phyloP scores from a whole-genome alignment of 2,113 vertebrate species.

The Mastomys natalensis region DNA sequence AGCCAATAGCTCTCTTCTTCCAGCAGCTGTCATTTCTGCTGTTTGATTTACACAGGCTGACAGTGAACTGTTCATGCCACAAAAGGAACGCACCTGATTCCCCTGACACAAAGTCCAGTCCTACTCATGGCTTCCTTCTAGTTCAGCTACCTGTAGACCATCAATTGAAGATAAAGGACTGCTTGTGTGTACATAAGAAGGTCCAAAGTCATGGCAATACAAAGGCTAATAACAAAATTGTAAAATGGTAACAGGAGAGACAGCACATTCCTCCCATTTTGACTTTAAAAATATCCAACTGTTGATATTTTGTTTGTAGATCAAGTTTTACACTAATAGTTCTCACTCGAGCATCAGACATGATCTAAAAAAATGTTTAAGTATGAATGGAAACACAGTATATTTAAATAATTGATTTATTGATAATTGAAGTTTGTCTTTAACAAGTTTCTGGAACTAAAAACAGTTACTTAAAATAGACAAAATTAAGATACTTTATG shows the following conservation, averaged over 20 bases:
- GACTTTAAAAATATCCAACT: not conserved
- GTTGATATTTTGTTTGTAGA: constrained; percentile 34
- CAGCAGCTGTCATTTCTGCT: constrained; percentile 4
- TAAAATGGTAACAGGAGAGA: not conserved
- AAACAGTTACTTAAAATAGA: constrained; percentile 51
- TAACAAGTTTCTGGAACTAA: constrained; percentile 50
- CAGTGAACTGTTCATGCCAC: not conserved
- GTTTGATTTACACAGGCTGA: constrained; percentile 10
- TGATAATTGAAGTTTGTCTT: constrained; percentile 1
- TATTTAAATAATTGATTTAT: constrained; percentile 43
- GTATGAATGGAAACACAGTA: constrained; percentile 55
- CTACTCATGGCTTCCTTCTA: not conserved
- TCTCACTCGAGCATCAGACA: constrained; percentile 32
- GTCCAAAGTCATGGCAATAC: not conserved
- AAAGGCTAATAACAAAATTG: not conserved
- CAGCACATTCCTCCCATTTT: constrained; percentile 18
- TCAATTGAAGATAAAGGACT: not conserved
- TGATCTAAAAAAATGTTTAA: not conserved
- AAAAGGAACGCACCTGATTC: constrained; percentile 37
- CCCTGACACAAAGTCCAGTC: not conserved
- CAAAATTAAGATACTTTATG: constrained; percentile 19
- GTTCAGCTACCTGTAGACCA: not conserved
- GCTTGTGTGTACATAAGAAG: not conserved
- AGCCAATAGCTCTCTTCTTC: not conserved
- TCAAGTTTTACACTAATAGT: not conserved